These are phyloP conservation scores for Amphiprion percula DNA, from an alignment of 2,113 vertebrate species.

Conservation along the genomic window DNA sequence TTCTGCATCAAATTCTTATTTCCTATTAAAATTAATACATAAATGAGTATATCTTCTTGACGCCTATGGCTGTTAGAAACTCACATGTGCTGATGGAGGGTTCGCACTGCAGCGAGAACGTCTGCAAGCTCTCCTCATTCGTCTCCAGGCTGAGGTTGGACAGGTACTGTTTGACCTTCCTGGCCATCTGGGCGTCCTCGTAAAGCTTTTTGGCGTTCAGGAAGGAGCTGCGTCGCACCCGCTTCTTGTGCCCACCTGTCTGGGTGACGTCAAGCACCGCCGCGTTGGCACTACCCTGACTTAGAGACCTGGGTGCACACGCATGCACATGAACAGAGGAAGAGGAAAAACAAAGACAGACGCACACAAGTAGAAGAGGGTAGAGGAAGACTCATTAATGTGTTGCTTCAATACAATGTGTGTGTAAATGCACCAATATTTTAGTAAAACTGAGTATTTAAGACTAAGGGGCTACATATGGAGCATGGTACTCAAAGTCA, in stretches of 20 bases:
- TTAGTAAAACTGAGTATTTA: background rate
- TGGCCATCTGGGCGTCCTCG: conserved; percentile 98
- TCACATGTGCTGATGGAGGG: conserved; percentile 95
- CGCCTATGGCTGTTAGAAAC: conserved; percentile 39
- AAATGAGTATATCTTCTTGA: background rate
- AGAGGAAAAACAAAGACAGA: conserved; percentile 15
- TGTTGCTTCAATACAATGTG: background rate
- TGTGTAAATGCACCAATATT: background rate
- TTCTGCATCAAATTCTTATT: background rate
- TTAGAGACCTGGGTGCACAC: conserved; percentile 89
- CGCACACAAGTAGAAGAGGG: background rate
- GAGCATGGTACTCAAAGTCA: conserved; percentile 24
- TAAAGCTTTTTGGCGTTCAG: conserved; percentile 99
- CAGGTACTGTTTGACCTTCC: conserved; percentile 97
- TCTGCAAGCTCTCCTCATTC: conserved; percentile 97
- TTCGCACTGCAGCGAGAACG: conserved; percentile 93
- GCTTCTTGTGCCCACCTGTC: conserved; percentile 95
- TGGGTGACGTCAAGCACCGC: conserved; percentile 95
- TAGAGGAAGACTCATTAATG: conserved; percentile 3
- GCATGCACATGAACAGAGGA: background rate
- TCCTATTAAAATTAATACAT: background rate
- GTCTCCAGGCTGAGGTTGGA: conserved; percentile 94
- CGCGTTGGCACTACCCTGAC: conserved; percentile 95
- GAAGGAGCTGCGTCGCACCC: conserved; percentile 97
- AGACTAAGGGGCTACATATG: conserved; percentile 20